A percentile compares a stretch with the other conserved stretches of the same genome.
phyloP scores from a whole-genome alignment of 92 coral and sea anemone species.

The Phenganax subtilis region DNA sequence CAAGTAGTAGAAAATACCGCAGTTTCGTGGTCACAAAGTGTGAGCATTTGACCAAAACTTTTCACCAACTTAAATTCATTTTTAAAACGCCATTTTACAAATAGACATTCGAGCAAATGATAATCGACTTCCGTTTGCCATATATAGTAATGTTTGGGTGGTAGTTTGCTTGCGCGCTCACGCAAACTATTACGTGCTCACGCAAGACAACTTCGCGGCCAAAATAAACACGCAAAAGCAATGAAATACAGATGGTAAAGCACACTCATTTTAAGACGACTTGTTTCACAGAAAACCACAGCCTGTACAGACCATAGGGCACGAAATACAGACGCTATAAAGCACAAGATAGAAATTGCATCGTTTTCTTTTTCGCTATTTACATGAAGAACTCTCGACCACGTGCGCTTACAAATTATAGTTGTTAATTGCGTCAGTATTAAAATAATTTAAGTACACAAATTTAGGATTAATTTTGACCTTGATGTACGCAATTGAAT shows the following conservation, averaged over 20 bases:
- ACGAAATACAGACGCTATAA: no score
- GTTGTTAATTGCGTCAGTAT: no score
- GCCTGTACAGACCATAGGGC: no score
- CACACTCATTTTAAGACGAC: no score
- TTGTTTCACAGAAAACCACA: no score
- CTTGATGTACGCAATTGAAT: no score
- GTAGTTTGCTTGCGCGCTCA: slow-evolving; percentile 10
- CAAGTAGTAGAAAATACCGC: background rate
- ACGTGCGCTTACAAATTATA: no score
- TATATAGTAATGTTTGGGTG: slow-evolving; percentile 33
- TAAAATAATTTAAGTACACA: no score
- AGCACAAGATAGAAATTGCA: no score
- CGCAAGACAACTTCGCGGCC: background rate
- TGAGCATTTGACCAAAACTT: background rate
- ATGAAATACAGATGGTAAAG: background rate
- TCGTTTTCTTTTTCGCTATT: no score
- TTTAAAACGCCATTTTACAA: slow-evolving; percentile 34
- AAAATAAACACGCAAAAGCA: background rate
- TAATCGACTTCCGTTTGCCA: slow-evolving; percentile 35
- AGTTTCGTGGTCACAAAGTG: background rate
- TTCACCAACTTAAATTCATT: background rate
- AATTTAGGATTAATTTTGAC: no score
- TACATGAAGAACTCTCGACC: no score
- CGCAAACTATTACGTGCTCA: background rate
- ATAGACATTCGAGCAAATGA: background rate